These are phyloP conservation scores for Orchesella cincta DNA, from an alignment of 1,140 invertebrate species.

Conservation along the genomic window DNA sequence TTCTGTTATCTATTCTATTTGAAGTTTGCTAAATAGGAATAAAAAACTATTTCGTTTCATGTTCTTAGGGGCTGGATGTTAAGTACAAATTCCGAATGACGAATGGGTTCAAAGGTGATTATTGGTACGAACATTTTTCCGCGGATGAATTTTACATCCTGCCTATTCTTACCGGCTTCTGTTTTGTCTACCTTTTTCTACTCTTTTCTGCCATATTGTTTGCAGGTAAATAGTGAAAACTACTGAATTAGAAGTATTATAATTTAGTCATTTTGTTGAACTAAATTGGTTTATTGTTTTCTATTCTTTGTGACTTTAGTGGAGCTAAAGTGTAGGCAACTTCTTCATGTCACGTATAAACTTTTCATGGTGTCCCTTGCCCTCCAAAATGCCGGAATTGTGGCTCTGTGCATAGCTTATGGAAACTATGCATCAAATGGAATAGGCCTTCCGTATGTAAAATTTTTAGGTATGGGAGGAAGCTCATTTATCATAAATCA, in stretches of 20 bases:
- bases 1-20: too few relatives aligned
- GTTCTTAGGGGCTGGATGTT: conserved; percentile 68
- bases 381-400: conserved; percentile 67
- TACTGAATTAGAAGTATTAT: conserved; percentile 22
- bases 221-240: conserved; percentile 55
- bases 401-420: conserved; percentile 68
- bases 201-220: conserved; percentile 66
- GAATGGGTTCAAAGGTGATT: conserved; percentile 73
- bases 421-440: conserved; percentile 72
- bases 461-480: conserved; percentile 62
- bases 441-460: conserved; percentile 61
- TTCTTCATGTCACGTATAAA: conserved; percentile 86
- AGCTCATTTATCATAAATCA: too few relatives aligned
- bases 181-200: conserved; percentile 66
- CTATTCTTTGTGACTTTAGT: conserved; percentile 59
- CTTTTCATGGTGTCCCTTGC: conserved; percentile 73
- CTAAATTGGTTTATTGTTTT: neutral
- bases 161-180: conserved; percentile 67
- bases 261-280: neutral
- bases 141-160: conserved; percentile 88
- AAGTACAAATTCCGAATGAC: conserved; percentile 75
- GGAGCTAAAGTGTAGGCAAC: conserved; percentile 71
- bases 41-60: too few relatives aligned
- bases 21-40: too few relatives aligned
- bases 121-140: conserved; percentile 84